These are phyloP conservation scores for Antheraea mylitta DNA, from an alignment of 1,140 invertebrate genomes.

Conservation along the genomic window DNA sequence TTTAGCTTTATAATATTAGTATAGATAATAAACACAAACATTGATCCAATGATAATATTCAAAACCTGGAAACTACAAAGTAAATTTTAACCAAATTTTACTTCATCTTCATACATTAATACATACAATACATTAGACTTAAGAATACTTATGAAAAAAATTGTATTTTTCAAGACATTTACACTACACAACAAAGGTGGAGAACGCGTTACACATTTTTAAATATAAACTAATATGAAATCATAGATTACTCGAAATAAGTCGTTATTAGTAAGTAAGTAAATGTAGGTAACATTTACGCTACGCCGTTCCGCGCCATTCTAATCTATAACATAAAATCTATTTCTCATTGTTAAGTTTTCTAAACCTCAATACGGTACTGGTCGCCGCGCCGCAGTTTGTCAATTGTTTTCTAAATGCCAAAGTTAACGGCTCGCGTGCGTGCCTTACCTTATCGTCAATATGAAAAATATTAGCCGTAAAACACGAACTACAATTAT, in stretches of 20 bases:
- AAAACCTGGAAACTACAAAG: too few relatives aligned
- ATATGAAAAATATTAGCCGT: constrained; percentile 1
- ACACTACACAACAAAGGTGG: too few relatives aligned
- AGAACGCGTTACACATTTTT: too few relatives aligned
- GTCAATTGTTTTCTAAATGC: constrained; percentile 5
- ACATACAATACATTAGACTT: too few relatives aligned
- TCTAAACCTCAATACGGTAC: constrained; percentile 4
- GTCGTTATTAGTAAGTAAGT: too few relatives aligned
- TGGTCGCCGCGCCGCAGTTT: neutral
- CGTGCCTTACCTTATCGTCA: constrained; percentile 2
- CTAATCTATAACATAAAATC: neutral
- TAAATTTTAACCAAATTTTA: too few relatives aligned
- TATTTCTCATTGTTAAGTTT: neutral
- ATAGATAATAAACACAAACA: too few relatives aligned
- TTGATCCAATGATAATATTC: too few relatives aligned
- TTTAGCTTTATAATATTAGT: too few relatives aligned
- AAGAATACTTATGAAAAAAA: too few relatives aligned
- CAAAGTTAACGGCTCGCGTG: neutral
- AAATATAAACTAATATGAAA: neutral
- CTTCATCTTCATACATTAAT: too few relatives aligned
- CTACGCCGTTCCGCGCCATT: neutral
- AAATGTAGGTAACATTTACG: neutral
- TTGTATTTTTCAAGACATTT: too few relatives aligned
- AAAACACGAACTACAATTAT: neutral
- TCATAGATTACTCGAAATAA: neutral